Base-by-base conservation (phyloP, 2,888 invertebrate species). In the Diplazon laetatorius region DNA sequence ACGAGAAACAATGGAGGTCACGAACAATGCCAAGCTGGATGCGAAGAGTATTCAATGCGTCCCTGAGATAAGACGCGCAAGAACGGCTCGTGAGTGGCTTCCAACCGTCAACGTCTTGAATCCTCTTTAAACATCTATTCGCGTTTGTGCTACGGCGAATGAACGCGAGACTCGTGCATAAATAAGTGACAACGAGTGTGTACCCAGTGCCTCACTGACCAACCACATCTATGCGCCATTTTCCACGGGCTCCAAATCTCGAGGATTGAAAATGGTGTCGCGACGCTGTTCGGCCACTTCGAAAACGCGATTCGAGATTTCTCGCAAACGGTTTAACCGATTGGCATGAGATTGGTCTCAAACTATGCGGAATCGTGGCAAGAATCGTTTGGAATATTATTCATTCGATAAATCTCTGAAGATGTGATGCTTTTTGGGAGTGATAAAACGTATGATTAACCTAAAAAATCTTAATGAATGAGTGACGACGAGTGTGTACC, bases 1-100 rank as follows among this genome's bases (percentile, higher is more conserved):
- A 3, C 22, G 8, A 66, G 59, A 50, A 39, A 52, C 10, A 39
- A 66, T 37, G 39, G 52, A 66, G 37, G 55, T 55, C 55, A 30
- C 14, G 55, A 25, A 66, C 20, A 66, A 59, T 59, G 59, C 55
- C 55, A 55, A n/a, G 10, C 30, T 14, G 16, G 55, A 55, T 55
- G 35, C 55, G 16, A n/a, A 25, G 14, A n/a, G 52, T 46, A 42
- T 74, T 68, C 18, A 60, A 60, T 69, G 50, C 39, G 63, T 22
- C 57, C 8, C 37, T 20, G 48, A 37, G 50, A 39, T 35, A 42
- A 55, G 66, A 52, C 44, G 66, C 59, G 74, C 74, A 16, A 60
- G 66, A 74, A 74, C 68, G 30, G n/a, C 30, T 50, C 50, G 60
- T 60, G 52, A 74, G 66, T 25, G 59, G 66, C 39, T 50, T 66